phyloP scores from a whole-genome alignment of 2,113 vertebrate species.

The Phocoena phocoena region DNA sequence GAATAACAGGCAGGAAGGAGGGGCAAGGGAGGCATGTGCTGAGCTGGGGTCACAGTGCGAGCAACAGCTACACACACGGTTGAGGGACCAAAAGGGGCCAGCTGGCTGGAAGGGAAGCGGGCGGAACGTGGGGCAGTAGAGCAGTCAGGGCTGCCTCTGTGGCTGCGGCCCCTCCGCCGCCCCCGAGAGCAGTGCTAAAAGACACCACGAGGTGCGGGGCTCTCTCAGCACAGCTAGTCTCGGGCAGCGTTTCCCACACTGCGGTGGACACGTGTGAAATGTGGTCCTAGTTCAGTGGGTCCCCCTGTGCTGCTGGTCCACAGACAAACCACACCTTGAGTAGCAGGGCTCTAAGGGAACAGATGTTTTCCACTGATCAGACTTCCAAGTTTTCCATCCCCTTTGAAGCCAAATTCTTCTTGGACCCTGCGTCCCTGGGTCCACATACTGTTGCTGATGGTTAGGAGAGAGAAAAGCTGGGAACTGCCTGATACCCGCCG shows the following conservation, averaged over 20 bases:
- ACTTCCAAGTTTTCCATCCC: not conserved
- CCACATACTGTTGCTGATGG: rapidly evolving
- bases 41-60: rapidly evolving
- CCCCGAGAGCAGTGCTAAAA: not conserved
- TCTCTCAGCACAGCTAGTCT: not conserved
- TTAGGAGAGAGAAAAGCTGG: not conserved
- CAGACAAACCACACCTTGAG: too few relatives aligned
- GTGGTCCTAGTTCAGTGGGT: rapidly evolving
- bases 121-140: not conserved
- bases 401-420: not conserved
- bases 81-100: not conserved
- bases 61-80: rapidly evolving
- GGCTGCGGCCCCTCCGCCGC: not conserved
- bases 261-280: not conserved
- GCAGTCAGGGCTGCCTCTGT: too few relatives aligned
- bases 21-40: not conserved
- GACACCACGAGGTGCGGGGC: rapidly evolving
- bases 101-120: not conserved
- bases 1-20: not conserved
- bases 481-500: not conserved
- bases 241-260: not conserved
- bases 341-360: not conserved
- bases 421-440: not conserved
- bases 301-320: not conserved
- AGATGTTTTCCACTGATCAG: not conserved